Conservation (phyloP, 2,888 invertebrate genomes). For the Protodeltote pygarga region DNA sequence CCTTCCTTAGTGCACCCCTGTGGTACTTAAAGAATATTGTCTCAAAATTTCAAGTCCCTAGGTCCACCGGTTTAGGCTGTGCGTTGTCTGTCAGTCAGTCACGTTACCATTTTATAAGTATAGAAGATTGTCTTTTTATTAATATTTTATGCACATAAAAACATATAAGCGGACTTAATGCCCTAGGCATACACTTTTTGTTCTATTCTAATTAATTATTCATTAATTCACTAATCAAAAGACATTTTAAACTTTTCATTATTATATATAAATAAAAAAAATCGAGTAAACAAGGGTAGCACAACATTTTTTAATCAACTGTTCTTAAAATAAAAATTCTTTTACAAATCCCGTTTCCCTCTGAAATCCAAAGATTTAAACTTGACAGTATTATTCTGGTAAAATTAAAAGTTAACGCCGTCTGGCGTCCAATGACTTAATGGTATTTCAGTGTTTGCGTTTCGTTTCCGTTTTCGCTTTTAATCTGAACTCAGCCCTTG, state of each 20-base stretch:
- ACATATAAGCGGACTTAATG: too few species aligned
- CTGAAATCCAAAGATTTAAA: conserved; percentile 53
- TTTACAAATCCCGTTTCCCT: conserved; percentile 35
- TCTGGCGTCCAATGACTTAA: conserved; percentile 71
- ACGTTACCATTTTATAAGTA: too few species aligned
- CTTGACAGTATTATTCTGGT: conserved; percentile 61
- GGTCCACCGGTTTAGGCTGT: too few species aligned
- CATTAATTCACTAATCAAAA: too few species aligned
- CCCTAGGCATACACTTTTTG: too few species aligned
- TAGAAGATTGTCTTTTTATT: too few species aligned
- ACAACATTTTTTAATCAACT: conserved; percentile 40
- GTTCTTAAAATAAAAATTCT: conserved; percentile 42
- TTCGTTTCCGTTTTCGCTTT: conserved; percentile 73
- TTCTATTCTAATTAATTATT: too few species aligned
- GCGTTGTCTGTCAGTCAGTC: too few species aligned
- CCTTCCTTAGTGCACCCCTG: too few species aligned
- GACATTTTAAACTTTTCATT: neutral
- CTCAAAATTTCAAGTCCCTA: too few species aligned
- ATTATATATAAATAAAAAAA: conserved; percentile 7
- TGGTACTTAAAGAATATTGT: too few species aligned
- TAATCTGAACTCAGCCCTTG: conserved; percentile 59
- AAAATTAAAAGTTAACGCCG: conserved; percentile 71
- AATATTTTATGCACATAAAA: too few species aligned
- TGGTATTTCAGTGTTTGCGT: conserved; percentile 80
- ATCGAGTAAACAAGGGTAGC: conserved; percentile 28